Base-by-base conservation (phyloP, 2,888 invertebrate species). In the Abrostola tripartita region DNA sequence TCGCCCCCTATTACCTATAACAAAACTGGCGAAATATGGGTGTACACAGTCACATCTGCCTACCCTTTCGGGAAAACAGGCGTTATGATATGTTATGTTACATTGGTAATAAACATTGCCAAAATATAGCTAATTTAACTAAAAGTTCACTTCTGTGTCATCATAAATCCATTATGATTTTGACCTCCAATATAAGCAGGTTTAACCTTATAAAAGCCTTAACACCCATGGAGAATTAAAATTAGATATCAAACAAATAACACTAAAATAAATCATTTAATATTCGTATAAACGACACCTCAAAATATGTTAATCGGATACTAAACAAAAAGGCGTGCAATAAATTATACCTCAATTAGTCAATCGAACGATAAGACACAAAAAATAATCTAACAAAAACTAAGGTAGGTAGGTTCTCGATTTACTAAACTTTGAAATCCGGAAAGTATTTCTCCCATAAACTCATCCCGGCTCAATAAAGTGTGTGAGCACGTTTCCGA, bases 401-500 rank as follows among this genome's bases (percentile, higher is more conserved):
- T 14, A 12, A 7, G n/a, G 9, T 14, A 5, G 6, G 41, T 6
- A 24, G 14, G 50, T 11, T 61, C 50, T 57, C 53, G 37, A 54
- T 61, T 63, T 66, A 44, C 51, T 55, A 53, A 58, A 14, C n/a
- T 9, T 37, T n/a, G 36, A 61, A 62, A 65, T 47, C 51, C 47
- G n/a, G 73, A 71, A 71, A 71, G 66, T 59, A 52, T 54, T 49
- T 67, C 61, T 56, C 51, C 47, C 60, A 58, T 67, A 71, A 63
- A 52, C 54, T 68, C 66, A 74, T 68, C 76, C 74, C 60, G 35
- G 47, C 42, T 65, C 42, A 69, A 81, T 81, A 78, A 81, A 80
- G 74, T 76, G 67, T 50, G 71, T 72, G 53, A 61, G 65, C 79
- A 79, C 68, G 81, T 65, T 89, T 89, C 89, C 78, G 51, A 74